A percentile compares a stretch with the other conserved stretches of the same genome.
Evolutionary conservation across 2,113 vertebrate species (phyloP).

Genomic region (Loxodonta africana): DNA sequence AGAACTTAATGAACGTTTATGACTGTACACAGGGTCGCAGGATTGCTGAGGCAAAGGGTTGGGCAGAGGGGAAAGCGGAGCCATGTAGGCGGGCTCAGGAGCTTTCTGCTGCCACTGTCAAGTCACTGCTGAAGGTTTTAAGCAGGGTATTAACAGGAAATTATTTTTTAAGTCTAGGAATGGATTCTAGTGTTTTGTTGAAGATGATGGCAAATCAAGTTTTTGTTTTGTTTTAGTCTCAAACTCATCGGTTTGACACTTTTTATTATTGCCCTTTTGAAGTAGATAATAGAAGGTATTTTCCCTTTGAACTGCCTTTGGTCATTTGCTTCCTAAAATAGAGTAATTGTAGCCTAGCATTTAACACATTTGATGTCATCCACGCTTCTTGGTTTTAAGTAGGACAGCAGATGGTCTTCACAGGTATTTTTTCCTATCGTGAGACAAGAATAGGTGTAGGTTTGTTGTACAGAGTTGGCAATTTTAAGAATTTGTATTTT

Average conservation of each 20-base stretch:
- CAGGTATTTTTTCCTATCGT: conserved; percentile 23
- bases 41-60: background rate
- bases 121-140: background rate
- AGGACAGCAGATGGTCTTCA: conserved; percentile 19
- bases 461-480: conserved; percentile 30
- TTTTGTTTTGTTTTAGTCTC: conserved; percentile 41
- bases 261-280: conserved; percentile 49
- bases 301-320: conserved; percentile 33
- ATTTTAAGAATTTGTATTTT: conserved; percentile 65
- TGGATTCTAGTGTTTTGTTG: conserved; percentile 45
- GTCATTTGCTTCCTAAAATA: conserved; percentile 53
- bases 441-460: background rate
- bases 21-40: background rate
- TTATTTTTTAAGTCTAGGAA: background rate
- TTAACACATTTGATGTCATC: background rate
- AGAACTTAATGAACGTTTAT: background rate
- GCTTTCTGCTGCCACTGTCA: background rate
- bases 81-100: background rate
- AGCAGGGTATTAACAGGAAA: background rate
- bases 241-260: background rate
- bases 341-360: conserved; percentile 25
- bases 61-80: background rate
- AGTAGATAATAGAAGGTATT: conserved; percentile 49
- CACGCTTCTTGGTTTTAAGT: conserved; percentile 1
- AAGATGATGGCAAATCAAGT: background rate